Evolutionary conservation across 2,888 invertebrate species (phyloP), one percentile per base, ranked within the genome.

Genomic region (Rotaria socialis): DNA sequence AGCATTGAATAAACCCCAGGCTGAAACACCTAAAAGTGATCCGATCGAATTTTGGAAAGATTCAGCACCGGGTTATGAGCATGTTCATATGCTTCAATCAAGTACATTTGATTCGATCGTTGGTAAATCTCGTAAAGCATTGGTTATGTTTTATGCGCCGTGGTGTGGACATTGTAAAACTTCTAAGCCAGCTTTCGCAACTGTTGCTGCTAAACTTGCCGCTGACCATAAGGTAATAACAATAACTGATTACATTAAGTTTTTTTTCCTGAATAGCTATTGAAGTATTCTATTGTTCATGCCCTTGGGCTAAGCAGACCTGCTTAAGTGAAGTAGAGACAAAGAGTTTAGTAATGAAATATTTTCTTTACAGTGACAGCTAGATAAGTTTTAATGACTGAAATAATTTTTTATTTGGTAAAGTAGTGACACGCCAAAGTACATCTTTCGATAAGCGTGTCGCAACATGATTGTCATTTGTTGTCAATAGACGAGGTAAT

Each of bases 91-190:
- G 22, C 41, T 86, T 27, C 56, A 86, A 43, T 43, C 85, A 35
- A 52, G 43, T 52, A 85, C 43, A 52, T 86, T 86, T 85, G 85
- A 86, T 50, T 55, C 85, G 8, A 85, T 84, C 43, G 19, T 86
- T 60, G 85, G 80, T 19, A 4, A 56, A 3, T 55, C 85, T 27
- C 10, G 27, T 60, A 85, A 56, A 75, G 86, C 85, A 74, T 56
- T 86, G 24, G 85, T 86, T 8, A 86, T 86, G 86, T 86, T 86
- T 50, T 86, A 86, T n/a, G 86, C 86, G 52, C 86, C 86, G 24
- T 86, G 80, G 80, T 80, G 80, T 80, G 47, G 47, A 43, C 80
- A 80, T 80, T 80, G 80, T n/a, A 80, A 80, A 80, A 24, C 0
- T 43, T 24, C 80, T 11, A 80, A 80, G 14, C 47, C 47, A 22